Conservation (phyloP, 2,113 vertebrate species). For the Cavia aperea region DNA sequence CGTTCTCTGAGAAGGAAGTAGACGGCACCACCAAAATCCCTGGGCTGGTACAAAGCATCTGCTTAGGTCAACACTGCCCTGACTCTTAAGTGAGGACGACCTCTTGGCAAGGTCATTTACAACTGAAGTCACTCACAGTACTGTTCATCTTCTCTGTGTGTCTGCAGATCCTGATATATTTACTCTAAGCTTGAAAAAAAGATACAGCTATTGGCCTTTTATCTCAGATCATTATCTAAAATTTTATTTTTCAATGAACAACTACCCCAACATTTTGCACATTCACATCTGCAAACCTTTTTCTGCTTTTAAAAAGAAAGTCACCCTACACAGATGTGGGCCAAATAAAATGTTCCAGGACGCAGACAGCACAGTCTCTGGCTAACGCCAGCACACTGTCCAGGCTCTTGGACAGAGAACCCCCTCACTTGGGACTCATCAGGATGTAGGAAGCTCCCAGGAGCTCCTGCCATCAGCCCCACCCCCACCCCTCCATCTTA, state of each 20-base stretch:
- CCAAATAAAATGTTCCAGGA: not conserved
- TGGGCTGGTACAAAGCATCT: not conserved
- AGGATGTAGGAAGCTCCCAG: not conserved
- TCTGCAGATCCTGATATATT: not conserved
- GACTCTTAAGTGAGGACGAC: not conserved
- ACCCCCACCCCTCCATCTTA: not conserved
- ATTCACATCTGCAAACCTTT: not conserved
- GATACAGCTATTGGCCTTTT: not conserved
- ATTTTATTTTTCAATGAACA: conserved; percentile 37
- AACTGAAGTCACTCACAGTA: not conserved
- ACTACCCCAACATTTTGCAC: conserved; percentile 12
- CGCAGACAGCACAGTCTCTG: not conserved
- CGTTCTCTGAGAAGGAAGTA: not conserved
- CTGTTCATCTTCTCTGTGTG: conserved; percentile 2
- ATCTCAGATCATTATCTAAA: not conserved
- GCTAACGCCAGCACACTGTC: not conserved
- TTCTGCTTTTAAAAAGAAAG: not conserved
- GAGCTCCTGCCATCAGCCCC: not conserved
- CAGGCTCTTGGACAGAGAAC: not conserved
- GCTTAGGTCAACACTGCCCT: not conserved
- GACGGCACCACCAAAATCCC: not conserved
- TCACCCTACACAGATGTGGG: not conserved
- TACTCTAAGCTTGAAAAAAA: not conserved
- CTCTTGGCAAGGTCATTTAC: not conserved
- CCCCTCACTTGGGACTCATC: not conserved